These are phyloP conservation scores for Pemphredon lugubris DNA, from an alignment of 2,888 invertebrate species.

Conservation along the genomic window DNA sequence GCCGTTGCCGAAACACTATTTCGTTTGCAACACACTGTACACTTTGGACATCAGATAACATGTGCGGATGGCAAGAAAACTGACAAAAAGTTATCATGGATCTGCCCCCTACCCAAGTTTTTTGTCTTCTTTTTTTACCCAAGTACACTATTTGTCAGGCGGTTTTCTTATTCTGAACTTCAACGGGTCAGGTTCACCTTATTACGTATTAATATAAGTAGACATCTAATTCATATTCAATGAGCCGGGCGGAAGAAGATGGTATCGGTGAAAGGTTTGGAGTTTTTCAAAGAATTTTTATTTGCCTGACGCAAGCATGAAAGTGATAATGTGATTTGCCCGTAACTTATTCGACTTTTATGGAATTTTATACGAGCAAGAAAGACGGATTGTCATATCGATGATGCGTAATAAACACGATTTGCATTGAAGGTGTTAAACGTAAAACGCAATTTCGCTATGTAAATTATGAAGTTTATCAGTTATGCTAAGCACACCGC, in stretches of 20 bases:
- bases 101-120: slow-evolving; percentile 56
- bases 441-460: too few relatives aligned
- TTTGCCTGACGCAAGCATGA: not conserved
- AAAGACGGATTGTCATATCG: too few relatives aligned
- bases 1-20: slow-evolving; percentile 5
- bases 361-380: not conserved
- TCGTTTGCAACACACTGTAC: slow-evolving; percentile 14
- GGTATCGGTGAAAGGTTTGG: slow-evolving; percentile 46
- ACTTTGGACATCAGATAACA: slow-evolving; percentile 44
- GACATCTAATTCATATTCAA: slow-evolving; percentile 62
- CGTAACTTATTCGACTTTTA: not conserved
- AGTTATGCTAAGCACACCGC: not conserved
- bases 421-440: too few relatives aligned
- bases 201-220: slow-evolving; percentile 56
- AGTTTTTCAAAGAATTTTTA: slow-evolving; percentile 37
- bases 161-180: slow-evolving; percentile 51
- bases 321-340: not conserved
- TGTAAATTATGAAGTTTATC: not conserved
- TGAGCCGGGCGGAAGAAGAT: slow-evolving; percentile 49
- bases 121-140: slow-evolving; percentile 34
- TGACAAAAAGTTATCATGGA: slow-evolving; percentile 59
- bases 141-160: slow-evolving; percentile 36
- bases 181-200: slow-evolving; percentile 68
- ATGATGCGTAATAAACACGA: too few relatives aligned
- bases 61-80: slow-evolving; percentile 22